Evolutionary conservation across 2,888 invertebrate species (phyloP).

Genomic region (Ophioninae sp.): DNA sequence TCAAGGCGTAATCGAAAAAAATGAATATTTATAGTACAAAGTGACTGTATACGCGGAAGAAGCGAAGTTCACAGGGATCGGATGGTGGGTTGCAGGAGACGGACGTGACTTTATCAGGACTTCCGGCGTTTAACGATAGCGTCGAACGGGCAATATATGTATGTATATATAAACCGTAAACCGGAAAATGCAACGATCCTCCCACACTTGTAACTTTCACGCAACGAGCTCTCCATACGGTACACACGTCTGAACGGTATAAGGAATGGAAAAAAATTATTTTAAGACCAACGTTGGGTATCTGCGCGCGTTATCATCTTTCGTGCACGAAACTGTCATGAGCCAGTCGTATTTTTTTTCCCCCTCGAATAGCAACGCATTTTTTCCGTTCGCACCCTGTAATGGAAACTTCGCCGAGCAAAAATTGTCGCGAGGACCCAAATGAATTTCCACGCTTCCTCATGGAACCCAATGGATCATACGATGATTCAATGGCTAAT

Average conservation of each 20-base stretch:
- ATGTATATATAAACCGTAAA: slow-evolving; percentile 39
- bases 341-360: neutral
- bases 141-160: slow-evolving; percentile 53
- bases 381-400: neutral
- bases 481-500: too few relatives aligned
- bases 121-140: slow-evolving; percentile 75
- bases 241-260: neutral
- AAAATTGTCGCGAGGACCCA: neutral
- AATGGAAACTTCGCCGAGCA: neutral
- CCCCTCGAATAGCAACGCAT: neutral
- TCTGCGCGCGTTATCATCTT: slow-evolving; percentile 14
- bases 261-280: slow-evolving; percentile 40
- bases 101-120: slow-evolving; percentile 73
- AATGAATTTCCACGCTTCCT: too few relatives aligned
- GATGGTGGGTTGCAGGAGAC: slow-evolving; percentile 64
- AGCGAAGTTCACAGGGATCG: neutral
- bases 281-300: slow-evolving; percentile 28
- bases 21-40: slow-evolving; percentile 2
- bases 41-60: neutral
- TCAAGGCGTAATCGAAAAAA: neutral
- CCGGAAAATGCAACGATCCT: slow-evolving; percentile 45
- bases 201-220: slow-evolving; percentile 31
- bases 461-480: too few relatives aligned
- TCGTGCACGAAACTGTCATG: neutral
- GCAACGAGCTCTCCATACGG: slow-evolving; percentile 10